A percentile compares a stretch with the other conserved stretches of the same genome.
phyloP scores from a whole-genome alignment of 2,797 vertebrate species.

The Scyliorhinus canicula region DNA sequence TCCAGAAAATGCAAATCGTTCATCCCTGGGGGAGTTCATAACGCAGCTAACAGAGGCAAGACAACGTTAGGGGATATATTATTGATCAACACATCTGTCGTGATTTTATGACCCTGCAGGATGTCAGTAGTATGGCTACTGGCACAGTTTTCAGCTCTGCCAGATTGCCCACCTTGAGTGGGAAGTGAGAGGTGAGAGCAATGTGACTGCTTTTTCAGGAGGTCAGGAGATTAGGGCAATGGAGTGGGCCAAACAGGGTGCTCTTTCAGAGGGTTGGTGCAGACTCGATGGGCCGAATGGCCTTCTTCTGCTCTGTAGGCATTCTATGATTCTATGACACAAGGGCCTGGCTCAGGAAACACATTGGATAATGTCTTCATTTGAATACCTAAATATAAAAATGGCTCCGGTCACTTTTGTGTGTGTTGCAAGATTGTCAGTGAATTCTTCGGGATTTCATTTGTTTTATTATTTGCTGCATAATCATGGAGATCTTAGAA shows the following conservation, averaged over 20 bases:
- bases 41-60: background rate
- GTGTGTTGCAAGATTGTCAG: no score
- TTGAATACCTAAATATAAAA: background rate
- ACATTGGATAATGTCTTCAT: background rate
- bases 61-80: background rate
- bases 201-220: no score
- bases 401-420: no score
- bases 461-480: background rate
- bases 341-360: background rate
- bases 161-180: background rate
- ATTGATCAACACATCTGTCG: background rate
- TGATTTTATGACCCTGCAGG: background rate
- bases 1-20: background rate
- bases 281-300: no score
- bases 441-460: background rate
- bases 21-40: background rate
- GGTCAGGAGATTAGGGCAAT: no score
- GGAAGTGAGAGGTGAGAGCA: background rate
- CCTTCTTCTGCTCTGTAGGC: no score
- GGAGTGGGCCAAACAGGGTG: no score
- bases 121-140: background rate
- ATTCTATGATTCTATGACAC: no score
- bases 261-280: no score
- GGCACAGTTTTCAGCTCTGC: background rate
- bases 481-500: background rate